A percentile compares a stretch with the other conserved stretches of the same genome.
phyloP scores from a whole-genome alignment of 2,113 vertebrate species.

The Platichthys stellatus region DNA sequence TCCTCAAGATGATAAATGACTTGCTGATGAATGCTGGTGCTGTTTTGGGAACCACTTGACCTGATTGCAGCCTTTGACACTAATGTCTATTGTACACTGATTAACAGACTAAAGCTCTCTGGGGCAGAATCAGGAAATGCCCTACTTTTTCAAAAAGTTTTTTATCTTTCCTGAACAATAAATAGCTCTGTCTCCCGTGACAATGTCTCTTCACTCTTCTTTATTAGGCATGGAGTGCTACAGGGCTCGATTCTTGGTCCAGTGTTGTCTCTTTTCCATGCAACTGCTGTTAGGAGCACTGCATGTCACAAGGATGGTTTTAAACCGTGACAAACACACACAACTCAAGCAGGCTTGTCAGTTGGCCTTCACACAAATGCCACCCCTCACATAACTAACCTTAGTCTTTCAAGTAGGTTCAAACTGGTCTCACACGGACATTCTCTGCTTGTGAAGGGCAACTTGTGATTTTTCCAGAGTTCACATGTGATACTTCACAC shows the following conservation, averaged over 20 bases:
- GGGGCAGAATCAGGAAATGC: not conserved
- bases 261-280: not conserved
- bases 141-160: not conserved
- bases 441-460: not conserved
- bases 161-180: not conserved
- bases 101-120: conserved; percentile 10
- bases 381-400: too few species aligned
- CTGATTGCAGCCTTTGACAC: conserved; percentile 48
- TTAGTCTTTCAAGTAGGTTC: too few species aligned
- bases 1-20: conserved; percentile 29
- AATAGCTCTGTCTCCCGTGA: not conserved
- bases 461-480: too few species aligned
- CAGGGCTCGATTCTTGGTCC: conserved; percentile 8
- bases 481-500: too few species aligned
- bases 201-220: not conserved
- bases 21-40: conserved; percentile 34
- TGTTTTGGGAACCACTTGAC: conserved; percentile 46
- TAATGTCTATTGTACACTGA: conserved; percentile 14
- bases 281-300: too few species aligned
- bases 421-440: not conserved
- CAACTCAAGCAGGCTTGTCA: too few species aligned
- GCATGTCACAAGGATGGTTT: too few species aligned
- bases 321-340: too few species aligned
- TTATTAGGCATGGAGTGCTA: not conserved
- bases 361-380: too few species aligned